phyloP scores from a whole-genome alignment of 2,113 vertebrate genomes.

The Paracanthobrama guichenoti region DNA sequence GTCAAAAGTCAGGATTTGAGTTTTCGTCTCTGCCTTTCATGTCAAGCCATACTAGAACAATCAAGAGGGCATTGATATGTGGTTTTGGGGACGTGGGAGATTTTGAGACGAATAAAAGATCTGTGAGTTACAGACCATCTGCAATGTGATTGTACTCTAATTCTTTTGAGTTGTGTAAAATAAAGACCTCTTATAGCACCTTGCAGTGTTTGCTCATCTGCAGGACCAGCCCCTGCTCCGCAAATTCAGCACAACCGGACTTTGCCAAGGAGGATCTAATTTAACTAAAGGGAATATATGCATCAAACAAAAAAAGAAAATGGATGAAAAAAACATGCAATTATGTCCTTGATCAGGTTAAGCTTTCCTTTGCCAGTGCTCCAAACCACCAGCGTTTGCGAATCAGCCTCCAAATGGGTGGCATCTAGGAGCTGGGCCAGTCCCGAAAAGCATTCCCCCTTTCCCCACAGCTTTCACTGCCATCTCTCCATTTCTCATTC shows the following conservation, averaged over 20 bases:
- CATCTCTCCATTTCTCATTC: slow-evolving; percentile 67
- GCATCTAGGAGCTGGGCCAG: slow-evolving; percentile 64
- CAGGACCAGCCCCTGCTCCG: slow-evolving; percentile 44
- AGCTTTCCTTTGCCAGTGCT: slow-evolving; percentile 70
- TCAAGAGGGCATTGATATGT: slow-evolving; percentile 37
- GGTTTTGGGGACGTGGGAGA: slow-evolving; percentile 35
- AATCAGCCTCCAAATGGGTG: slow-evolving; percentile 67
- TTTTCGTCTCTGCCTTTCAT: slow-evolving; percentile 31
- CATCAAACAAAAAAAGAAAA: slow-evolving; percentile 78
- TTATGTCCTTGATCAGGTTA: slow-evolving; percentile 78
- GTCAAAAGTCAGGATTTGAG: slow-evolving; percentile 40
- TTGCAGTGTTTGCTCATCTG: slow-evolving; percentile 66
- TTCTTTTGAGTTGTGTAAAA: slow-evolving; percentile 33
- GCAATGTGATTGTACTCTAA: slow-evolving; percentile 44
- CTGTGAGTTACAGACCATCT: slow-evolving; percentile 43
- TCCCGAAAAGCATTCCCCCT: slow-evolving; percentile 67
- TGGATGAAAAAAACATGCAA: slow-evolving; percentile 75
- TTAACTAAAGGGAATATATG: slow-evolving; percentile 83
- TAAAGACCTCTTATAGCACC: slow-evolving; percentile 48
- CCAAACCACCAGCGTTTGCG: slow-evolving; percentile 57
- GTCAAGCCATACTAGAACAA: slow-evolving; percentile 26
- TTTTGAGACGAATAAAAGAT: slow-evolving; percentile 38
- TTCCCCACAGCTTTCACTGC: slow-evolving; percentile 67
- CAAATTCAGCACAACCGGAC: slow-evolving; percentile 51
- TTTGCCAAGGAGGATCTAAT: slow-evolving; percentile 60